Conservation (phyloP, 2,888 invertebrate species). For the Eueremaeus valkanovi region DNA sequence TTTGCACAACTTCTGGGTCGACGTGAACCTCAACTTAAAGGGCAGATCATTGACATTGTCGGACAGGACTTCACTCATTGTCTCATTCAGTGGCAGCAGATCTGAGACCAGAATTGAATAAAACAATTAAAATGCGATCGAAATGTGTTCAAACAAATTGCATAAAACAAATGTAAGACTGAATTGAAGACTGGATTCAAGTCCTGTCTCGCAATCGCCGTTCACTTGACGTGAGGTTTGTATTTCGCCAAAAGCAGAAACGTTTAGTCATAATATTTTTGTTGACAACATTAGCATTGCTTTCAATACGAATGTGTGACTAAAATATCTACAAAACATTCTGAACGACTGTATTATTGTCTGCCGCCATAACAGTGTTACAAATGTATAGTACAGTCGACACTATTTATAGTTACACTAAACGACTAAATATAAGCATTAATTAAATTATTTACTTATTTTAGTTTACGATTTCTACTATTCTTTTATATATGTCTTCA, state of each 20-base stretch:
- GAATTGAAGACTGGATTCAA: neutral
- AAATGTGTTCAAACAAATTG: too few relatives aligned
- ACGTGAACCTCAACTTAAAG: constrained; percentile 38
- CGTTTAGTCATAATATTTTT: neutral
- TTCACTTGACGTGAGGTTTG: constrained; percentile 14
- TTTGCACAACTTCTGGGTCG: constrained; percentile 29
- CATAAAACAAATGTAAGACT: neutral
- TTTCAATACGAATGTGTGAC: neutral
- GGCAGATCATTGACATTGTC: constrained; percentile 36
- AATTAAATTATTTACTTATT: constrained; percentile 3
- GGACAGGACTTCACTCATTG: neutral
- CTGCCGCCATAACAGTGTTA: constrained; percentile 15
- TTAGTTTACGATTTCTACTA: neutral
- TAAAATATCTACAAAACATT: neutral
- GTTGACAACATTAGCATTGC: neutral
- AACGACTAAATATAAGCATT: neutral
- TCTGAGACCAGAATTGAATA: neutral
- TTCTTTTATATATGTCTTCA: too few relatives aligned
- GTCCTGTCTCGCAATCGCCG: too few relatives aligned
- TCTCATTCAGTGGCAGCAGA: too few relatives aligned
- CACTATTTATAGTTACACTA: constrained; percentile 12
- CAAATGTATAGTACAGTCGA: constrained; percentile 12
- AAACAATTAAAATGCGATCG: too few relatives aligned
- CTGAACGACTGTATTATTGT: neutral
- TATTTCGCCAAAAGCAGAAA: neutral